Conservation (phyloP, 2,888 invertebrate species). For the Thereva unica region DNA sequence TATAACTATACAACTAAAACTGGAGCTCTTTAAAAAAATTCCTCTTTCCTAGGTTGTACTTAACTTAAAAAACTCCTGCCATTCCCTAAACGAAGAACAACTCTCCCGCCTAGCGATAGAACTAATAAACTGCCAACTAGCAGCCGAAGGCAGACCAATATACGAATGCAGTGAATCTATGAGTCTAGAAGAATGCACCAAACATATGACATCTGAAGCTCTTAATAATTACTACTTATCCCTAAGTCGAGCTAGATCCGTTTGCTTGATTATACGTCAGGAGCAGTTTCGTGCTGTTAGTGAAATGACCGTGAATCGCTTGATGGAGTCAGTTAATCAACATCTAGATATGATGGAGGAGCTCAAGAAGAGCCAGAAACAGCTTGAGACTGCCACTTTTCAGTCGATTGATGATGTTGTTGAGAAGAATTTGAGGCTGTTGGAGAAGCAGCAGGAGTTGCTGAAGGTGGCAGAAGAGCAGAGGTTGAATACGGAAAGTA, state of each 20-base stretch:
- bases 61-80: slow-evolving; percentile 64
- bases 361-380: slow-evolving; percentile 58
- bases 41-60: slow-evolving; percentile 62
- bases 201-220: slow-evolving; percentile 66
- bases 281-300: slow-evolving; percentile 68
- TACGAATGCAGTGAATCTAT: slow-evolving; percentile 66
- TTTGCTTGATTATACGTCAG: slow-evolving; percentile 68
- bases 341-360: slow-evolving; percentile 58
- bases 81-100: slow-evolving; percentile 66
- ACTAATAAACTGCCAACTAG: slow-evolving; percentile 69
- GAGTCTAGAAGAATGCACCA: slow-evolving; percentile 61
- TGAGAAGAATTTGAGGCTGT: slow-evolving; percentile 59
- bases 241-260: slow-evolving; percentile 69
- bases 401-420: slow-evolving; percentile 57
- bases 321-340: slow-evolving; percentile 62
- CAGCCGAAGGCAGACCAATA: slow-evolving; percentile 63
- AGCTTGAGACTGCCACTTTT: slow-evolving; percentile 57
- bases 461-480: slow-evolving; percentile 34
- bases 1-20: slow-evolving; percentile 28
- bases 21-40: not conserved
- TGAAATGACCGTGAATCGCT: slow-evolving; percentile 67
- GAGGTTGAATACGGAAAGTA: slow-evolving; percentile 46
- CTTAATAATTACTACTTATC: slow-evolving; percentile 74
- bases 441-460: slow-evolving; percentile 60
- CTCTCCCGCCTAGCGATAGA: slow-evolving; percentile 69